A percentile compares a stretch with the other conserved stretches of the same genome.
Evolutionary conservation across 53 echinoderm and acorn worm species (phyloP).

Genomic region (Arbacia lixula): DNA sequence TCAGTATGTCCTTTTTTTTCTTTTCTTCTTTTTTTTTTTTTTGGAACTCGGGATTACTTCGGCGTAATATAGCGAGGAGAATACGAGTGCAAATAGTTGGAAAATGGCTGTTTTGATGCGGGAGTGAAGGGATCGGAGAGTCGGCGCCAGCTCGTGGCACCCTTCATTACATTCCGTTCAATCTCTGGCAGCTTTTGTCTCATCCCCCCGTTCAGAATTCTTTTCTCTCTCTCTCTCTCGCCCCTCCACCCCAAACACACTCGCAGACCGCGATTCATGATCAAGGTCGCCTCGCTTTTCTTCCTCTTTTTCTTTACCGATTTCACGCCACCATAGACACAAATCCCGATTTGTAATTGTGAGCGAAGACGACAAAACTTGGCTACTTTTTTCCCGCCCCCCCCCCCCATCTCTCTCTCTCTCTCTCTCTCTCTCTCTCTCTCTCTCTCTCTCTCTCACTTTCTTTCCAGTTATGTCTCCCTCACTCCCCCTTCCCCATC

Average conservation of each 20-base stretch:
- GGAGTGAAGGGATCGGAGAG: neutral
- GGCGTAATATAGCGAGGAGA: constrained; percentile 36
- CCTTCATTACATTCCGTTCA: constrained; percentile 42
- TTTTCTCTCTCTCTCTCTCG: neutral
- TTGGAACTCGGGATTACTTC: constrained; percentile 44
- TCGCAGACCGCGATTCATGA: constrained; percentile 8
- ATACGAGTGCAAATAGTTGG: constrained; percentile 51
- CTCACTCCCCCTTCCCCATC: neutral
- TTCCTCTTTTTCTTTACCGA: constrained; percentile 37
- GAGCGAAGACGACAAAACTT: constrained; percentile 45
- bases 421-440: neutral
- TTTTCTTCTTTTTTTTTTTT: no score
- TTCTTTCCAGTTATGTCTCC: neutral
- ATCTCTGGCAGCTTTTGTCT: constrained; percentile 8
- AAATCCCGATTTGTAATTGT: constrained; percentile 64
- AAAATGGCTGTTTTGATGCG: constrained; percentile 51
- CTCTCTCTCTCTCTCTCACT: neutral
- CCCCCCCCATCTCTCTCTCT: neutral
- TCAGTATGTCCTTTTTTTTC: no score
- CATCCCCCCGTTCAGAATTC: no score
- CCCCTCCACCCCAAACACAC: constrained; percentile 30
- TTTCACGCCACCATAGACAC: constrained; percentile 53
- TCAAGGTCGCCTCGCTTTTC: constrained; percentile 43
- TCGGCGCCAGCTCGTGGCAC: constrained; percentile 35
- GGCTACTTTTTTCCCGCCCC: neutral